Percentiles rank a stretch among this genome's conserved stretches.
phyloP scores from a whole-genome alignment of 2,797 vertebrate species.

The Sebastes matsubarae region DNA sequence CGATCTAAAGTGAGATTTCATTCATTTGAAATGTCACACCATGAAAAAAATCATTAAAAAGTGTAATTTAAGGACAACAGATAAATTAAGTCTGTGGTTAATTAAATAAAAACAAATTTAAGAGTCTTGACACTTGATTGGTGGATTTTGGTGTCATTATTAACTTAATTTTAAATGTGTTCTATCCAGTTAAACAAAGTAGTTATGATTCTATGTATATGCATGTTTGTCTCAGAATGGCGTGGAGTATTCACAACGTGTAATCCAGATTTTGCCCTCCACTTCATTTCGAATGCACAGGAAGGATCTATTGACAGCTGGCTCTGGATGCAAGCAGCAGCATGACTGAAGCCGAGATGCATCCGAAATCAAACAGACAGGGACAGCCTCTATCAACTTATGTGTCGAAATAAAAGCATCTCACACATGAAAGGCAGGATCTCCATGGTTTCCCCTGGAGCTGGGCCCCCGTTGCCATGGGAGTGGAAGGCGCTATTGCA shows the following conservation, averaged over 20 bases:
- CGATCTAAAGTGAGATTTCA: not conserved
- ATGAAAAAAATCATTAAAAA: not conserved
- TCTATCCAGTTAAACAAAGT: not conserved
- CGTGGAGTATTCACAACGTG: not conserved
- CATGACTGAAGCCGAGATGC: constrained; percentile 48
- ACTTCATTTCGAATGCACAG: constrained; percentile 39
- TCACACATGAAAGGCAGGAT: constrained; percentile 82
- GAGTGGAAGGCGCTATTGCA: constrained; percentile 63
- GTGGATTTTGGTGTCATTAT: not conserved
- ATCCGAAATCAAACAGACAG: constrained; percentile 63
- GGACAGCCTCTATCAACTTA: constrained; percentile 62
- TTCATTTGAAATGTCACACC: not conserved
- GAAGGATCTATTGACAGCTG: constrained; percentile 40
- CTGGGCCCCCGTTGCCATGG: constrained; percentile 81
- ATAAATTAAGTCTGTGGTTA: not conserved
- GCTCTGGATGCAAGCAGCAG: constrained; percentile 37
- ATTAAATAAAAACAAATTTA: not conserved
- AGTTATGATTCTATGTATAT: not conserved
- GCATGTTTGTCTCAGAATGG: not conserved
- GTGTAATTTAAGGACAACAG: not conserved
- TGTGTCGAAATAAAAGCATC: constrained; percentile 80
- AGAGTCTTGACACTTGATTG: not conserved
- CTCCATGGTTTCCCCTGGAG: constrained; percentile 81
- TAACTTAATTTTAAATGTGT: not conserved
- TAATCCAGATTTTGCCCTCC: not conserved